Evolutionary conservation across 2,797 vertebrate genomes (phyloP), one percentile per base, ranked within the genome.

Genomic region (Diplodus sargus): DNA sequence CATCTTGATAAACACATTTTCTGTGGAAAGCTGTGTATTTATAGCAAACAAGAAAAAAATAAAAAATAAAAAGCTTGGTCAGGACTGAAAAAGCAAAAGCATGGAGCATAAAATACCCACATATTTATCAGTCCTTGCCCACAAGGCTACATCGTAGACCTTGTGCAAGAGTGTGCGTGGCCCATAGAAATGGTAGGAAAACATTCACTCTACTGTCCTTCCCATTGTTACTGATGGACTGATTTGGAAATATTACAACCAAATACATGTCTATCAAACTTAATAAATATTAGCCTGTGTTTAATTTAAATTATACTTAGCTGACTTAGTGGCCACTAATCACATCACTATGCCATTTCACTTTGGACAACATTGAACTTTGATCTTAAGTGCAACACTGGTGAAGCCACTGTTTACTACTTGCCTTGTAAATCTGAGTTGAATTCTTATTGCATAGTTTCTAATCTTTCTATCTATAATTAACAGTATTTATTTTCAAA

Each of bases 1-100:
- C 56, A 79, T 76, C 18, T 20, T 74, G 76, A 84, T 67, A 66
- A 47, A 76, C 59, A 69, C 39, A 49, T 74, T 74, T 64, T 56
- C 57, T 45, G 25, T 65, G 63, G 53, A 20, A 66, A 52, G 69
- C 51, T 67, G 66, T 47, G 62, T 82, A 80, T 82, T 76, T 80
- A 71, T 70, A 80, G 56, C 34, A 71, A 73, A 79, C 45, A 39
- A 25, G 28, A 15, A 3, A 16, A 1, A 16, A 43, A 57, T 48
- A 56, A 82, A 68, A 56, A 82, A 28, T n/a, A n/a, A 68, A 2
- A 64, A 20, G 60, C 63, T 62, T 47, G 51, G 49, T 70, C 49
- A 72, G 48, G 22, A 23, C 45, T 74, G 22, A 25, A 61, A 34
- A 79, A 72, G 66, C 47, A 70, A 73, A 56, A 76, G 28, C 69